Evolutionary conservation across 2,888 invertebrate genomes (phyloP).

Genomic region (Microdon myrmicae): DNA sequence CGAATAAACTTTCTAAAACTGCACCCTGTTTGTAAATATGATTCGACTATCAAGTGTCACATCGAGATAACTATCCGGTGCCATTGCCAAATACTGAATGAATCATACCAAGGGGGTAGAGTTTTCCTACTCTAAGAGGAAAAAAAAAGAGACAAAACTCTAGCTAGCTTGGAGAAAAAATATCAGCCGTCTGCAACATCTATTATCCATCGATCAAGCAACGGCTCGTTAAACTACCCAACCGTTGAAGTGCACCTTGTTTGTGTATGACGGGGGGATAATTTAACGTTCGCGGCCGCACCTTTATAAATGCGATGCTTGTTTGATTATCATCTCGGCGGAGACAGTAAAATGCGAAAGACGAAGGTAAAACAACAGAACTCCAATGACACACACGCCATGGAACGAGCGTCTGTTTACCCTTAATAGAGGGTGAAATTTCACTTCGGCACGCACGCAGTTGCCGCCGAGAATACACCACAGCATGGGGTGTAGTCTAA

Average conservation of each 20-base stretch:
- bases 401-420: constrained; percentile 6
- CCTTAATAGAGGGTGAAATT: constrained; percentile 42
- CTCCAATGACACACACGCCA: constrained; percentile 36
- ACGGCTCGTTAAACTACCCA: constrained; percentile 28
- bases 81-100: constrained; percentile 10
- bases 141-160: constrained; percentile 7
- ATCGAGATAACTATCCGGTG: constrained; percentile 32
- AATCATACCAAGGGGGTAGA: constrained; percentile 26
- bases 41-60: constrained; percentile 40
- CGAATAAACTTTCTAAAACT: constrained; percentile 23
- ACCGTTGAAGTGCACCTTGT: constrained; percentile 28
- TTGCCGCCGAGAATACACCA: too few relatives aligned
- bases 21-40: constrained; percentile 34
- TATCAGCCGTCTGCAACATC: constrained; percentile 25
- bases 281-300: constrained; percentile 26
- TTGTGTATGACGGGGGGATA: constrained; percentile 17
- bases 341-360: constrained; percentile 17
- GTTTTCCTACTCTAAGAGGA: constrained; percentile 16
- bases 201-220: constrained; percentile 50
- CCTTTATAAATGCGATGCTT: constrained; percentile 50
- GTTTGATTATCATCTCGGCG: constrained; percentile 49
- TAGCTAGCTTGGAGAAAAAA: constrained; percentile 21
- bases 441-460: constrained; percentile 45
- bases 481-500: constrained; percentile 29
- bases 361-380: constrained; percentile 1